phyloP scores from a whole-genome alignment of 2,888 invertebrate genomes.

The Itoplectis maculator region DNA sequence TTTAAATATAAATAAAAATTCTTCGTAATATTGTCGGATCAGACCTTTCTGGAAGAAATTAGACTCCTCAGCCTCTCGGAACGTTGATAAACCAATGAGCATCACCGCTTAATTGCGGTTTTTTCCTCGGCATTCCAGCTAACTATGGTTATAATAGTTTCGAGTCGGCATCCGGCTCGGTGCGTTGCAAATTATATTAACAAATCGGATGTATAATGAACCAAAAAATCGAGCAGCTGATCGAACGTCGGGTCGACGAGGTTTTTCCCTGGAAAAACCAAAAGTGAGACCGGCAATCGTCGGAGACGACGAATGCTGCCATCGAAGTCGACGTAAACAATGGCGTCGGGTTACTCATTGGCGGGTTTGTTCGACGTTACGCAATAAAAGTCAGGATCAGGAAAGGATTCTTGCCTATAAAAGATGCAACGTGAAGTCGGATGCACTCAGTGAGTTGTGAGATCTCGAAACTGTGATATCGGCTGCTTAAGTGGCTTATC shows the following conservation, averaged over 20 bases:
- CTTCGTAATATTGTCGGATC: constrained; percentile 31
- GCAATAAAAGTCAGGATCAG: constrained; percentile 64
- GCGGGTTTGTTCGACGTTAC: constrained; percentile 49
- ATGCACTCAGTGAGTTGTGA: constrained; percentile 45
- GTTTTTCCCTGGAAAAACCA: constrained; percentile 67
- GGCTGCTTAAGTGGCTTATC: constrained; percentile 21
- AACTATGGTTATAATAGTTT: constrained; percentile 51
- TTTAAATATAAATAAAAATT: constrained; percentile 14
- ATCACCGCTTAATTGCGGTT: constrained; percentile 36
- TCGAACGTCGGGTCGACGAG: constrained; percentile 16
- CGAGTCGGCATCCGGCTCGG: constrained; percentile 35
- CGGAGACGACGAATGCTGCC: no score
- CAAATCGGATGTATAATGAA: constrained; percentile 38
- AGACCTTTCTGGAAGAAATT: constrained; percentile 8
- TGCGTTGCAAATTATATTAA: constrained; percentile 46
- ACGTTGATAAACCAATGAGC: constrained; percentile 25
- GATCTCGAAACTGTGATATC: constrained; percentile 45
- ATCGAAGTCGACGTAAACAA: constrained; percentile 55
- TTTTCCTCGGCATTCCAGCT: constrained; percentile 54
- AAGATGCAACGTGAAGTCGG: constrained; percentile 63
- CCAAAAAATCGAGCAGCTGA: constrained; percentile 36
- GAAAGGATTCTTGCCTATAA: constrained; percentile 67
- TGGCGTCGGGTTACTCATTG: constrained; percentile 62
- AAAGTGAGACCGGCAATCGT: constrained; percentile 49
- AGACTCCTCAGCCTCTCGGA: neutral